These are phyloP conservation scores for Isoperla grammatica DNA, from an alignment of 2,888 invertebrate genomes.

Conservation along the genomic window DNA sequence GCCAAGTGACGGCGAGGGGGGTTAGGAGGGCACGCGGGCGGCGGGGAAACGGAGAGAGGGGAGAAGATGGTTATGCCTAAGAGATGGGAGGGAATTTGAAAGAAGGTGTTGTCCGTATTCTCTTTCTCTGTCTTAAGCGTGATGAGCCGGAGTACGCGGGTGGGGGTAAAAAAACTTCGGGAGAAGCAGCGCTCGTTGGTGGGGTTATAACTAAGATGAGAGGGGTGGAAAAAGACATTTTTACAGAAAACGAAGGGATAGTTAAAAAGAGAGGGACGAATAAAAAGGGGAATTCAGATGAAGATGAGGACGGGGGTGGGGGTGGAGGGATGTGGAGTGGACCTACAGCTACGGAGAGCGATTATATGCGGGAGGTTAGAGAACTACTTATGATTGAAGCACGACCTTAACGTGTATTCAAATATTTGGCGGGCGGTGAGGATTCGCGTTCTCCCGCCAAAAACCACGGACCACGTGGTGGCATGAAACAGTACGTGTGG, in stretches of 20 bases:
- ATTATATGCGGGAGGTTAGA: conserved; percentile 8
- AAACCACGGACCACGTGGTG: too few species aligned
- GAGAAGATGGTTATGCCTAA: conserved; percentile 22
- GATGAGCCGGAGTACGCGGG: conserved; percentile 11
- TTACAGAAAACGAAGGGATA: conserved; percentile 19
- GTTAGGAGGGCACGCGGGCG: conserved; percentile 8
- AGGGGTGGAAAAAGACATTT: conserved; percentile 17
- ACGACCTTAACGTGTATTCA: too few species aligned
- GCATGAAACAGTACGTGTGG: too few species aligned
- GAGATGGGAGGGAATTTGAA: conserved; percentile 24
- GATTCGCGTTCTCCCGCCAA: too few species aligned
- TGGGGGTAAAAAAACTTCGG: background rate
- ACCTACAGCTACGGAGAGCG: conserved; percentile 14
- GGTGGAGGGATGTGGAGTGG: conserved; percentile 1
- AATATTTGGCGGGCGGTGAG: too few species aligned
- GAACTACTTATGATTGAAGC: conserved; percentile 9
- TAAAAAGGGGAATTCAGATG: conserved; percentile 17
- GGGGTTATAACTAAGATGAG: conserved; percentile 24
- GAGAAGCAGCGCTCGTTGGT: conserved; percentile 13
- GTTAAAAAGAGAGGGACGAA: conserved; percentile 19
- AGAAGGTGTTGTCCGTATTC: conserved; percentile 22
- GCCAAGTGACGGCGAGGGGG: conserved; percentile 10
- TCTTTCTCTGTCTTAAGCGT: conserved; percentile 14
- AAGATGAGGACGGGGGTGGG: conserved; percentile 2
- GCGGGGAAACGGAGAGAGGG: conserved; percentile 17